A percentile compares a stretch with the other conserved stretches of the same genome.
These are phyloP conservation scores for Fissipunctia ypsillon DNA, from an alignment of 2,888 invertebrate genomes.

Conservation along the genomic window DNA sequence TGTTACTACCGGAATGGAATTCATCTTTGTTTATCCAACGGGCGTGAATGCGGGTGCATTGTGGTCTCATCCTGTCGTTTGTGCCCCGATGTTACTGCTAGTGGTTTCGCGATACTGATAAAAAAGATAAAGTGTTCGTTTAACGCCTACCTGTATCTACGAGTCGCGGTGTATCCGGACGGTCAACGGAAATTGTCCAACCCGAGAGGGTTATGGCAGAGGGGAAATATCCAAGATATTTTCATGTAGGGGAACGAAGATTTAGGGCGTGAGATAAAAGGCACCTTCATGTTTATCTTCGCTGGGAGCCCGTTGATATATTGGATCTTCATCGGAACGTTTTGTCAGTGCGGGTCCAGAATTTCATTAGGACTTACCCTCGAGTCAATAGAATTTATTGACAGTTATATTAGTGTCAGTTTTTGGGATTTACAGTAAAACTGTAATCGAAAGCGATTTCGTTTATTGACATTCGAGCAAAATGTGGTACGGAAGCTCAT, in stretches of 20 bases:
- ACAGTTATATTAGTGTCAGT: slow-evolving; percentile 21
- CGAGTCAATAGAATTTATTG: slow-evolving; percentile 43
- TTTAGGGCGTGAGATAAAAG: slow-evolving; percentile 79
- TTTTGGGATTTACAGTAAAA: slow-evolving; percentile 34
- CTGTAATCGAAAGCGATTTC: slow-evolving; percentile 31
- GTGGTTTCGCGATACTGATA: slow-evolving; percentile 75
- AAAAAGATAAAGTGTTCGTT: slow-evolving; percentile 79
- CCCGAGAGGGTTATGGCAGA: slow-evolving; percentile 71
- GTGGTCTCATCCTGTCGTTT: slow-evolving; percentile 79
- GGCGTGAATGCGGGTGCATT: slow-evolving; percentile 83
- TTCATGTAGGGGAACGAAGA: slow-evolving; percentile 77
- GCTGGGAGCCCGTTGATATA: slow-evolving; percentile 71
- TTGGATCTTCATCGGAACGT: slow-evolving; percentile 58
- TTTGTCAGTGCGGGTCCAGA: slow-evolving; percentile 44
- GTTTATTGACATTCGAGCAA: slow-evolving; percentile 57
- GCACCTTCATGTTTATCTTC: slow-evolving; percentile 73
- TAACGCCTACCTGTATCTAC: slow-evolving; percentile 72
- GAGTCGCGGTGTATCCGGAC: slow-evolving; percentile 65
- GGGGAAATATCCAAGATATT: slow-evolving; percentile 76
- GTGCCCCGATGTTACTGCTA: slow-evolving; percentile 68
- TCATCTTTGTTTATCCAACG: slow-evolving; percentile 75
- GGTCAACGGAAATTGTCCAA: slow-evolving; percentile 78
- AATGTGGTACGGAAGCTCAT: slow-evolving; percentile 65
- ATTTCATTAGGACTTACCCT: slow-evolving; percentile 56
- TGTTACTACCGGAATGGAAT: slow-evolving; percentile 70